Evolutionary conservation across 2,888 invertebrate species (phyloP), one percentile per base, ranked within the genome.

Genomic region (Heteromurus nitidus): DNA sequence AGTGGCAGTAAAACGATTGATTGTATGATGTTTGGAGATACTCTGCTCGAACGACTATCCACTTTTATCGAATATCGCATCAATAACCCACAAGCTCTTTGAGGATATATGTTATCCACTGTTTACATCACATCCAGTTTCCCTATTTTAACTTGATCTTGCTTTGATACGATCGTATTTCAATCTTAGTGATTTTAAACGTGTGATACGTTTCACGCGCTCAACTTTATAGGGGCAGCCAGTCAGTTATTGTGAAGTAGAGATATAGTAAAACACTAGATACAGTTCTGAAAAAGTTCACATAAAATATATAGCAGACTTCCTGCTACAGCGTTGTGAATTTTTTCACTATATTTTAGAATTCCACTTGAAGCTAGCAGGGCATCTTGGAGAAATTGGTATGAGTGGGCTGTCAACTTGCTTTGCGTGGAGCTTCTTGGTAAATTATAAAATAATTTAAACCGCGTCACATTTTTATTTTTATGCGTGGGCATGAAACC

Each of bases 121-220:
- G 44, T 75, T 75, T 75, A 75, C 65, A 67, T 67, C 75, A 75
- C 53, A 67, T 75, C 75, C 75, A 75, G 75, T 74, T 74, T 74
- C 64, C 74, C 24, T 67, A 18, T 75, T 55, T 65, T 58, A 50
- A 55, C 18, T 67, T 75, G 75, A 53, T 75, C 75, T 67, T 24
- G n/a, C 44, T 60, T 62, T 20, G 47, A 73, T 60, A n/a, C n/a
- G n/a, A n/a, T n/a, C n/a, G 67, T 75, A 58, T 75, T 55, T 75
- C 44, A 65, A 67, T 44, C 74, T 53, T 58, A 28, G 18, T 58
- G 36, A 36, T 44, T n/a, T n/a, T 20, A 50, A 50, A 50, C 20
- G 50, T 18, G 20, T 50, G 50, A 50, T 18, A 50, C 20, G 44
- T n/a, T n/a, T n/a, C n/a, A n/a, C n/a, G n/a, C n/a, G n/a, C n/a